phyloP scores from a whole-genome alignment of 64 coral and sea anemone genomes.

The Montipora efflorescens region DNA sequence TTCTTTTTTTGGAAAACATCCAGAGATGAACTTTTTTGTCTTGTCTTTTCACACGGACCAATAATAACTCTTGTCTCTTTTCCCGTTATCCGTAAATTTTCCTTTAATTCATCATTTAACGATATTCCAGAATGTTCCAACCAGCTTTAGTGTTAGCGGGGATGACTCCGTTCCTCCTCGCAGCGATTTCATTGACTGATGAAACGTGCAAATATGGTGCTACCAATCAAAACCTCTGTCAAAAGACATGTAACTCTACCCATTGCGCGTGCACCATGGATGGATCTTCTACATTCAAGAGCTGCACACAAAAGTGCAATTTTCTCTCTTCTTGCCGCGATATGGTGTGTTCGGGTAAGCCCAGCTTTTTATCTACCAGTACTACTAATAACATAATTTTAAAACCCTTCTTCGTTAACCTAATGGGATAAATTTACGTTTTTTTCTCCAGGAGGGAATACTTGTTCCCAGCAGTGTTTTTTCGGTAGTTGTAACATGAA shows the following conservation, averaged over 20 bases:
- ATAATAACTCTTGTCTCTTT: background rate
- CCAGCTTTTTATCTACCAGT: background rate
- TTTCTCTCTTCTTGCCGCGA: slow-evolving; percentile 29
- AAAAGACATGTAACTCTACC: slow-evolving; percentile 34
- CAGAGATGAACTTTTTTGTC: background rate
- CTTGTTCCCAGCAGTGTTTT: slow-evolving; percentile 66
- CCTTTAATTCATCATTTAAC: background rate
- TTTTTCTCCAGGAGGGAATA: slow-evolving; percentile 12
- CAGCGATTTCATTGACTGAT: background rate
- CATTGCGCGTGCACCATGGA: slow-evolving; percentile 39
- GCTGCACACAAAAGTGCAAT: slow-evolving; percentile 61
- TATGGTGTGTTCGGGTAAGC: slow-evolving; percentile 54
- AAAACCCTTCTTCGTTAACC: background rate
- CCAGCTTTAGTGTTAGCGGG: background rate
- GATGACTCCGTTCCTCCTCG: background rate
- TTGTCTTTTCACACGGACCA: background rate
- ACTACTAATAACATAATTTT: background rate
- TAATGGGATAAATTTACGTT: too few relatives aligned
- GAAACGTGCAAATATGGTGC: slow-evolving; percentile 25
- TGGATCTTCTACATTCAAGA: slow-evolving; percentile 15
- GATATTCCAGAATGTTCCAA: background rate
- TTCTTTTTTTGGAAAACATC: too few relatives aligned
- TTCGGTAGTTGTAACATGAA: slow-evolving; percentile 66
- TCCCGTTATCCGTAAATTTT: background rate
- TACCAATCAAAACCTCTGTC: slow-evolving; percentile 63